Evolutionary conservation across 2,113 vertebrate genomes (phyloP).

Genomic region (Gnathonemus echidnorhynchus): DNA sequence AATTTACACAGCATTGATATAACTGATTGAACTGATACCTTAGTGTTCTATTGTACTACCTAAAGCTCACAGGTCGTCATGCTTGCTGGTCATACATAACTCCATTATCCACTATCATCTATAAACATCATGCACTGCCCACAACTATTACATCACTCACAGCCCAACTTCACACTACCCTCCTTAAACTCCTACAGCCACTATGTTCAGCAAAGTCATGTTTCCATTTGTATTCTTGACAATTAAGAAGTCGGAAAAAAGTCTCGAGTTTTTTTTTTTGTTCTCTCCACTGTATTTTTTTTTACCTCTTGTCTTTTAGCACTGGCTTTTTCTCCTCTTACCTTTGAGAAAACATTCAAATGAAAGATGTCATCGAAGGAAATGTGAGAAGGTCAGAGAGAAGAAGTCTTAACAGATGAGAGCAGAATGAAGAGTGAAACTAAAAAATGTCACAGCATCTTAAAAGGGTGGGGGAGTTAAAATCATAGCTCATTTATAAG

Average conservation of each 20-base stretch:
- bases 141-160: not conserved
- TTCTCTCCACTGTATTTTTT: constrained; percentile 27
- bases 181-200: not conserved
- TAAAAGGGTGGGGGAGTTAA: not conserved
- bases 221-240: constrained; percentile 27
- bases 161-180: not conserved
- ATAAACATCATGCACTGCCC: not conserved
- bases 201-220: not conserved
- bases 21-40: not conserved
- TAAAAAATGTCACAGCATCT: not conserved
- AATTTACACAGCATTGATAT: not conserved
- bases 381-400: not conserved
- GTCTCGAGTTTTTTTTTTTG: constrained; percentile 24
- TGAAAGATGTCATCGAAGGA: constrained; percentile 12
- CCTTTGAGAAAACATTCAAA: constrained; percentile 30
- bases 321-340: constrained; percentile 25
- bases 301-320: constrained; percentile 41
- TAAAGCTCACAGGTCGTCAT: not conserved
- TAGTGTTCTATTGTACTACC: not conserved
- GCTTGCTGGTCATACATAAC: not conserved
- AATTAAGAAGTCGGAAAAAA: constrained; percentile 34
- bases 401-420: not conserved
- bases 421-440: not conserved
- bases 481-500: not conserved
- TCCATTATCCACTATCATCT: not conserved